Conservation (phyloP, 2,113 vertebrate genomes). For the Urocolius indicus region DNA sequence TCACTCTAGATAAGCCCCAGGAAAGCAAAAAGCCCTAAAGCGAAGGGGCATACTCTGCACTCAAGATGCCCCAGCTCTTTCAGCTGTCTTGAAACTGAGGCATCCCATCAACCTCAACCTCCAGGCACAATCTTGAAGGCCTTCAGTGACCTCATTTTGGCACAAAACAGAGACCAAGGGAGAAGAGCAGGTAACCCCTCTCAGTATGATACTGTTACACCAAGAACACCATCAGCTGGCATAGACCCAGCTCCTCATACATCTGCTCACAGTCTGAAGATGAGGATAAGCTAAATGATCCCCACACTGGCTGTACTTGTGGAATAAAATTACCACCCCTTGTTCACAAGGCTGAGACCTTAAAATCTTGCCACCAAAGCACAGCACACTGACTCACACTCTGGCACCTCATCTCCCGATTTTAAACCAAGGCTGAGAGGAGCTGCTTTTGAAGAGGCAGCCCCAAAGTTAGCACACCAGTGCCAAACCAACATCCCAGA, state of each 20-base stretch:
- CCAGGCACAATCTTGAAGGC: neutral
- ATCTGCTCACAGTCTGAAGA: neutral
- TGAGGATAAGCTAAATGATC: neutral
- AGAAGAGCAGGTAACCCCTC: neutral
- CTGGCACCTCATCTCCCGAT: neutral
- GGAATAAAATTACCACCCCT: too few species aligned
- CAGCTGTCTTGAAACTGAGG: neutral
- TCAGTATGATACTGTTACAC: neutral
- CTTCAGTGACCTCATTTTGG: neutral
- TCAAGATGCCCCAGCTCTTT: neutral
- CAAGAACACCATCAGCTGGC: neutral
- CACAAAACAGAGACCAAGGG: neutral
- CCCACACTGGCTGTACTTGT: accelerated
- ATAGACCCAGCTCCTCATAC: too few species aligned
- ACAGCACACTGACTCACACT: neutral
- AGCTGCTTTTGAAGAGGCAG: neutral
- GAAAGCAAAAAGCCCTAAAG: neutral
- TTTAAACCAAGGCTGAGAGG: neutral
- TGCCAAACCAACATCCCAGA: accelerated
- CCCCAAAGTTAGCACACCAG: neutral
- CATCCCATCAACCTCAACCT: neutral
- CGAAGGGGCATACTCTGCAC: neutral
- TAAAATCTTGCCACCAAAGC: neutral
- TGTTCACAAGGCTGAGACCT: neutral
- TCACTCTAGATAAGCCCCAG: neutral